Conservation (phyloP, 2,797 vertebrate species). For the Uromys caudimaculatus region DNA sequence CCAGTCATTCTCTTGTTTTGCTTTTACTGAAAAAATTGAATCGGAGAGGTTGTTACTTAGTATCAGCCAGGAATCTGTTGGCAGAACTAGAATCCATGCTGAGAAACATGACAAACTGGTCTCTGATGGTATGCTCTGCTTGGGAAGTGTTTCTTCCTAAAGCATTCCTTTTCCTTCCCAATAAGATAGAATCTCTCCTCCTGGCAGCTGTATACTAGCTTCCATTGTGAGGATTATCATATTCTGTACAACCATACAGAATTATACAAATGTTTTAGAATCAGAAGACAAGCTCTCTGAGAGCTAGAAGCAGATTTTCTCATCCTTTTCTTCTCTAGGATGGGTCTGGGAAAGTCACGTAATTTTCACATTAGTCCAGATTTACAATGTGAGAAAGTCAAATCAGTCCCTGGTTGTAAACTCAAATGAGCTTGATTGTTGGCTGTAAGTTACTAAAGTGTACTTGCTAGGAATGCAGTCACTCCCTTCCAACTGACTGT, state of each 20-base stretch:
- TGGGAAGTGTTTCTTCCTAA: background rate
- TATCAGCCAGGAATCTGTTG: background rate
- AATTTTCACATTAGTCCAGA: conserved; percentile 10
- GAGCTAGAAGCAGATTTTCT: background rate
- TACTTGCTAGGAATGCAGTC: background rate
- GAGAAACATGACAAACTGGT: conserved; percentile 27
- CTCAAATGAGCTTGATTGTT: background rate
- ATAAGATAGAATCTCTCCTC: background rate
- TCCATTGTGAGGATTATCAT: background rate
- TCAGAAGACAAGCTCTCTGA: background rate
- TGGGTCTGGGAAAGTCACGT: background rate
- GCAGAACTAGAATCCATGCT: background rate
- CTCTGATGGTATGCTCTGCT: background rate
- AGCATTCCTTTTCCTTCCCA: background rate
- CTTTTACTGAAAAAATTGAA: background rate
- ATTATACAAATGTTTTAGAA: background rate
- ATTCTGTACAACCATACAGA: background rate
- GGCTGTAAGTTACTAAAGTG: background rate
- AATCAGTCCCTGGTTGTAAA: background rate
- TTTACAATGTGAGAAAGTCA: background rate
- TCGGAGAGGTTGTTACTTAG: background rate
- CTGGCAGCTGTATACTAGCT: background rate
- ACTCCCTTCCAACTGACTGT: background rate
- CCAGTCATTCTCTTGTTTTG: background rate
- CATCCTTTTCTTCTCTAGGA: background rate